Evolutionary conservation across 2,888 invertebrate species (phyloP).

Genomic region (Lysandra bellargus): DNA sequence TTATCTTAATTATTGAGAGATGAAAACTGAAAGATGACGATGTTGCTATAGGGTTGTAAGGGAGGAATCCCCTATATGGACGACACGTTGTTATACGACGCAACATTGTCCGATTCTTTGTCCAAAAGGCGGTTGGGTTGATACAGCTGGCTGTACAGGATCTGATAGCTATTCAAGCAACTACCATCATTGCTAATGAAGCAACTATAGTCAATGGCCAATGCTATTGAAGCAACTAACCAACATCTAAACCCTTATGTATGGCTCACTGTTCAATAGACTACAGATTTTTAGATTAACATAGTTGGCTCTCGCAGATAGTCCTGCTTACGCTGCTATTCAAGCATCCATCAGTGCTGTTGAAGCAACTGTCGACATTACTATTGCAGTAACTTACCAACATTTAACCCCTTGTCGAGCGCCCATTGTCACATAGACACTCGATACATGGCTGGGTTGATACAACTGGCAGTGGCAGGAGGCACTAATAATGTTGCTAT

Average conservation of each 20-base stretch:
- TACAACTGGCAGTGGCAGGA: slow-evolving; percentile 83
- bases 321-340: slow-evolving; percentile 82
- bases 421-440: slow-evolving; percentile 84
- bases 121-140: slow-evolving; percentile 83
- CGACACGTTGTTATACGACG: slow-evolving; percentile 42
- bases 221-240: not conserved
- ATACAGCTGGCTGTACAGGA: slow-evolving; percentile 70
- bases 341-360: too few species aligned
- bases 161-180: slow-evolving; percentile 60
- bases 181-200: slow-evolving; percentile 77
- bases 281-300: slow-evolving; percentile 80
- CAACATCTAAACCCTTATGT: slow-evolving; percentile 65
- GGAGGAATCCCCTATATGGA: not conserved
- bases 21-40: too few species aligned
- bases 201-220: not conserved
- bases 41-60: too few species aligned
- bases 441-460: slow-evolving; percentile 77
- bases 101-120: slow-evolving; percentile 59
- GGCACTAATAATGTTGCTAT: slow-evolving; percentile 81
- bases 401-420: slow-evolving; percentile 71
- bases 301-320: slow-evolving; percentile 82
- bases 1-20: too few species aligned
- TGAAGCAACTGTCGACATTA: slow-evolving; percentile 65
- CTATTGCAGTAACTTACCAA: slow-evolving; percentile 52
- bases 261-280: slow-evolving; percentile 86